phyloP scores from a whole-genome alignment of 1,140 invertebrate species.

The Bombus breviceps region DNA sequence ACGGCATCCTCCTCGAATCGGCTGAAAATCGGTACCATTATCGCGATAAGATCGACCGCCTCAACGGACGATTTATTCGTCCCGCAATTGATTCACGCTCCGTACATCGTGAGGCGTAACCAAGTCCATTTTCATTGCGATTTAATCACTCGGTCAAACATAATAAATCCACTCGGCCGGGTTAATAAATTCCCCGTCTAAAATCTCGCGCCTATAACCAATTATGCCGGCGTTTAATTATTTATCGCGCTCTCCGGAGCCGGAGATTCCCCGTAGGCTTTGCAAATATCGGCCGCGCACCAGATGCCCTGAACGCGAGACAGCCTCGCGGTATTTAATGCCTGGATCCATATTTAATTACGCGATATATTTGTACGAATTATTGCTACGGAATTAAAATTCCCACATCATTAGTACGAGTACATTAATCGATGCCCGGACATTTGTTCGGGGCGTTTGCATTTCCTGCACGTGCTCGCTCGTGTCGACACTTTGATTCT shows the following conservation, averaged over 20 bases:
- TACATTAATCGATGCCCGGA: neutral
- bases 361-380: conserved; percentile 39
- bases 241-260: conserved; percentile 37
- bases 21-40: conserved; percentile 30
- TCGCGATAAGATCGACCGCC: conserved; percentile 24
- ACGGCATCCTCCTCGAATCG: neutral
- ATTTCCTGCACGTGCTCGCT: neutral
- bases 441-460: neutral
- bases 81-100: conserved; percentile 1
- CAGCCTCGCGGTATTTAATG: conserved; percentile 40
- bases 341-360: conserved; percentile 43
- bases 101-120: neutral
- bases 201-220: conserved; percentile 46
- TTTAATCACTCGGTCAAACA: conserved; percentile 47
- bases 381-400: conserved; percentile 47
- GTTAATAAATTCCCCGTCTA: conserved; percentile 50
- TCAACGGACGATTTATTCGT: conserved; percentile 23
- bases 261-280: conserved; percentile 52
- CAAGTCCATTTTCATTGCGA: conserved; percentile 29
- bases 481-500: neutral
- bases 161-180: conserved; percentile 29
- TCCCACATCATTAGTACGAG: conserved; percentile 44
- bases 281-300: conserved; percentile 46
- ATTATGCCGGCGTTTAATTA: conserved; percentile 48
- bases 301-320: conserved; percentile 33